Base-by-base conservation (phyloP, 1,140 invertebrate species). In the Bombus superbus region DNA sequence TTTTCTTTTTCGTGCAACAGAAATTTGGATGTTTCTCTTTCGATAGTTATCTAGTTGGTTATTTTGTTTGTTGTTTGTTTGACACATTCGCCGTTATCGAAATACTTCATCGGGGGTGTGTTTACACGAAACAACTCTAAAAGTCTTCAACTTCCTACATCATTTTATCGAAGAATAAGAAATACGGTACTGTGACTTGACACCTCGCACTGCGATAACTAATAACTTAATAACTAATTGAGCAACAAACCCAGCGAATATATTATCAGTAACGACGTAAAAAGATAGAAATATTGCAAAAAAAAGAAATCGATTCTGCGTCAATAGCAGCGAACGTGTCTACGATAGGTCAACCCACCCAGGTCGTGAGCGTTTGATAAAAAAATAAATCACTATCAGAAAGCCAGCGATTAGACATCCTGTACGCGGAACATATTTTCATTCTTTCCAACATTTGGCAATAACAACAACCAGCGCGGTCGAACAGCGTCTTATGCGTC, bases 311-410 rank as follows among this genome's bases (percentile, higher is more conserved):
- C 18, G 47, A 53, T 53, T 53, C 5, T 53, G 5, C 15, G 13
- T 62, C 47, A n/a, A n/a, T n/a, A 62, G 11, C 59, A 62, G 59
- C 59, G 59, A 62, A 62, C n/a, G 28, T n/a, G 32, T 9, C 15
- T 66, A 66, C n/a, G 22, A 57, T 15, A 25, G 13, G 38, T 75
- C 81, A 71, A 69, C 64, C 82, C 38, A 57, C 28, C 38, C 18
- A 44, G 62, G 35, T 42, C 64, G 38, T 40, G 18, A 35, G 10
- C n/a, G 6, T 81, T 74, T 18, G 53, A 59, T 84, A 84, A 71
- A 84, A 84, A 84, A 84, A 84, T 84, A 84, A 84, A 84, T 84
- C 40, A 68, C 82, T 78, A 84, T 84, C n/a, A 71, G 42, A 73
- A 73, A 59, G 47, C 64, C 64, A 82, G 71, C 38, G 10, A 22